A percentile compares a stretch with the other conserved stretches of the same genome.
Conservation (phyloP, 2,888 invertebrate genomes). For the Drosophila formosana region DNA sequence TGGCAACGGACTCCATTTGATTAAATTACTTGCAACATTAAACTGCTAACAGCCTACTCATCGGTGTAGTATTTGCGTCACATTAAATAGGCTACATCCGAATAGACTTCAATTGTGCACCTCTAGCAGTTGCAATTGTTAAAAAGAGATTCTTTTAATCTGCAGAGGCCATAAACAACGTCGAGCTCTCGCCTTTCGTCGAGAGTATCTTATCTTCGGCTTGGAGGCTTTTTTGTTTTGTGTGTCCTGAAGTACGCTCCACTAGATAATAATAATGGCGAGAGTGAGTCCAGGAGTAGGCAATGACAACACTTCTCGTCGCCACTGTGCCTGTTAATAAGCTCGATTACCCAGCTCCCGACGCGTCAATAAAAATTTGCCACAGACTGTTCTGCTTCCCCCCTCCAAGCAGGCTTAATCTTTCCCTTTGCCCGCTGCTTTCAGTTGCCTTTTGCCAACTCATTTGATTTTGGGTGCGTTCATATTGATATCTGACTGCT, state of each 20-base stretch:
- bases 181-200: neutral
- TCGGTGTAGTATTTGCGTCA: no score
- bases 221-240: conserved; percentile 2
- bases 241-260: conserved; percentile 44
- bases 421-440: no score
- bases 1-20: neutral
- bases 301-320: conserved; percentile 16
- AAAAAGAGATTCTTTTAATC: neutral
- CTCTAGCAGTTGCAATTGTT: neutral
- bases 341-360: conserved; percentile 68
- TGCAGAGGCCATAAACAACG: neutral
- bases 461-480: conserved; percentile 73
- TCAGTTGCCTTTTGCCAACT: conserved; percentile 73
- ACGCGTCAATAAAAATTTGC: conserved; percentile 67
- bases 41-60: neutral
- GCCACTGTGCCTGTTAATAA: conserved; percentile 58
- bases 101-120: no score
- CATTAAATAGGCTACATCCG: no score
- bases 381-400: conserved; percentile 45
- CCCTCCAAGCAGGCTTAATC: neutral
- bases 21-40: neutral
- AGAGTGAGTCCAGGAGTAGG: conserved; percentile 25
- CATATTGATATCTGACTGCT: conserved; percentile 69
- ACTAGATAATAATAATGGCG: conserved; percentile 66
- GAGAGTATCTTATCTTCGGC: conserved; percentile 28